Base-by-base conservation (phyloP, 2,888 invertebrate species). In the Myopa testacea region DNA sequence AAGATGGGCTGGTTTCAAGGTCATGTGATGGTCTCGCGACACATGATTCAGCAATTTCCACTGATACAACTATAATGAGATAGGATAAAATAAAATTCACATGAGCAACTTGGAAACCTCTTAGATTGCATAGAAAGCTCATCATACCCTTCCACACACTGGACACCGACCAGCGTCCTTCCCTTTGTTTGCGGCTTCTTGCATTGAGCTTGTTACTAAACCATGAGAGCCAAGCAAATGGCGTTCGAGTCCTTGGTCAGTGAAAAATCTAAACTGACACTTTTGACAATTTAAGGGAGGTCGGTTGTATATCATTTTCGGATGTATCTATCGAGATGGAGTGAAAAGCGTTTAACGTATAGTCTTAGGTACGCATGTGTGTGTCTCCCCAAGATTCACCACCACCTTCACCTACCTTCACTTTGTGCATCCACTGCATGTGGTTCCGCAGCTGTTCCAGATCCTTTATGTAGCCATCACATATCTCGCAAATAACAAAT, bases 351-450 rank as follows among this genome's bases (percentile, higher is more conserved):
- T 62, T 26, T 8, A 7, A 12, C 34, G 7, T 34, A 12, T n/a
- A 16, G 58, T 58, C n/a, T 58, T 58, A 58, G 12, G 52, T 26
- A 26, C 26, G 26, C 26, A 26, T 26, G 26, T 26, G 26, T 26
- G 26, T 26, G 26, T 26, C 26, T 26, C 26, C 26, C 26, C 26
- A 14, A 50, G 50, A 50, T 55, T 55, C 5, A 55, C 55, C n/a
- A 55, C 16, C 16, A 55, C 14, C 55, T 55, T n/a, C 55, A 78
- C 55, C 4, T 38, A 89, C 89, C 90, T 97, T 97, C 83, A 97
- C 96, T 92, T 98, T 97, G 89, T 98, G 98, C 88, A 98, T 97
- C 96, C 97, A 98, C 87, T 97, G 97, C 96, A 98, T 98, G 87
- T 98, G 98, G 89, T 97, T 97, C 81, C 98, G 92, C 81, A 98